Conservation (phyloP, 1,140 invertebrate species). For the Chrysomallon squamiferum region DNA sequence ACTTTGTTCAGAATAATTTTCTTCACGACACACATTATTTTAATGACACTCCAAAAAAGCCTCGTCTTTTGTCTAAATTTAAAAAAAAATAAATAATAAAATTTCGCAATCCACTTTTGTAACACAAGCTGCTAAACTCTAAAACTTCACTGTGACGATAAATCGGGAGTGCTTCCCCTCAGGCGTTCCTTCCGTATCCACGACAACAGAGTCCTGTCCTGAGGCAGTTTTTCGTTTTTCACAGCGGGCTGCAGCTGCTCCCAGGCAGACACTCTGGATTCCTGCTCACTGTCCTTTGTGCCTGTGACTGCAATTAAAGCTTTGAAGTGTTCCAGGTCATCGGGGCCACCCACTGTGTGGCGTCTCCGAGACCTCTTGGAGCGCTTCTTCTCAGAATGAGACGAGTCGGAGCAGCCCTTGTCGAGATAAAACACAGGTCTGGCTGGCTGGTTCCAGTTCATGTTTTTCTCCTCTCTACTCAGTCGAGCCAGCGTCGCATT, state of each 20-base stretch:
- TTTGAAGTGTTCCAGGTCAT: slow-evolving; percentile 77
- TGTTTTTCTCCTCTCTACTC: not conserved
- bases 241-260: slow-evolving; percentile 58
- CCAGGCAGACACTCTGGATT: slow-evolving; percentile 59
- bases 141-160: slow-evolving; percentile 18
- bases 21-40: too few relatives aligned
- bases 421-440: not conserved
- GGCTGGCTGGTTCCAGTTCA: not conserved
- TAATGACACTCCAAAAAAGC: too few relatives aligned
- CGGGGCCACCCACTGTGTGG: slow-evolving; percentile 90
- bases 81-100: too few relatives aligned
- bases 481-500: slow-evolving; percentile 17
- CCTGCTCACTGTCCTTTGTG: slow-evolving; percentile 4
- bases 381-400: slow-evolving; percentile 1
- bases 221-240: slow-evolving; percentile 17
- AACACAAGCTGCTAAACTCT: too few relatives aligned
- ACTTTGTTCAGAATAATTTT: too few relatives aligned
- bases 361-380: slow-evolving; percentile 65
- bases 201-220: slow-evolving; percentile 35
- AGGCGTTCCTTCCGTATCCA: slow-evolving; percentile 53
- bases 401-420: not conserved
- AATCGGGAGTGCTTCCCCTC: slow-evolving; percentile 48
- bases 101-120: too few relatives aligned
- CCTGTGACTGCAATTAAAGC: slow-evolving; percentile 63
- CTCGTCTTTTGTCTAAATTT: too few relatives aligned